Evolutionary conservation across 1,140 invertebrate species (phyloP), one percentile per base, ranked within the genome.

Genomic region (Bombus superbus): DNA sequence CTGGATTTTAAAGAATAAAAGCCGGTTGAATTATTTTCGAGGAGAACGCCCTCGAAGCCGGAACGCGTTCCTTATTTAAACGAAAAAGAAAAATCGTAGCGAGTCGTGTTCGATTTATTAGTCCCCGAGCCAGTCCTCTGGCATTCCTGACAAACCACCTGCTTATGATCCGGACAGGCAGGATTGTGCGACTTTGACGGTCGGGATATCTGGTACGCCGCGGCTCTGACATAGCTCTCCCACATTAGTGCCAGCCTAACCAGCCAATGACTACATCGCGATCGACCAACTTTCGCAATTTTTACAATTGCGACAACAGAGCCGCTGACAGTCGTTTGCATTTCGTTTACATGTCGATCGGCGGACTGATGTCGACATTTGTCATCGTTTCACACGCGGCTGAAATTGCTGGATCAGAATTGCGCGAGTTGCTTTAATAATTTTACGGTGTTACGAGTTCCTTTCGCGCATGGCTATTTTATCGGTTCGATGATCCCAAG

Each of bases 141-240:
- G 66, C 76, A 84, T 84, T 84, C 83, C 83, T 72, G 75, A 9
- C 53, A 66, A 80, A 71, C 78, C 73, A 59, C 35, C 80, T 25
- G 71, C 32, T 77, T 73, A 74, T 86, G 80, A 86, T 81, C 86
- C 81, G 85, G 80, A 89, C 79, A 86, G 77, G 76, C 82, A 22
- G 80, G 73, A 81, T 89, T 80, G 81, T 83, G 59, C 80, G 88
- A 86, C 59, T 89, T 89, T 83, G 75, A 80, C 83, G 74, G 73
- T 88, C 81, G 82, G 62, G 86, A 91, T 62, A 78, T 90, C 87
- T 83, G 81, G 89, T 77, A 85, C 84, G 71, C 66, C 66, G 66
- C 69, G 68, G 38, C 76, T 62, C 83, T 71, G 73, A 68, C 90
- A 86, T 85, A 86, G 84, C 88, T 90, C 86, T 89, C 89, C 89